Evolutionary conservation across 2,888 invertebrate species (phyloP), one percentile per base, ranked within the genome.

Genomic region (Cataglyphis livida): DNA sequence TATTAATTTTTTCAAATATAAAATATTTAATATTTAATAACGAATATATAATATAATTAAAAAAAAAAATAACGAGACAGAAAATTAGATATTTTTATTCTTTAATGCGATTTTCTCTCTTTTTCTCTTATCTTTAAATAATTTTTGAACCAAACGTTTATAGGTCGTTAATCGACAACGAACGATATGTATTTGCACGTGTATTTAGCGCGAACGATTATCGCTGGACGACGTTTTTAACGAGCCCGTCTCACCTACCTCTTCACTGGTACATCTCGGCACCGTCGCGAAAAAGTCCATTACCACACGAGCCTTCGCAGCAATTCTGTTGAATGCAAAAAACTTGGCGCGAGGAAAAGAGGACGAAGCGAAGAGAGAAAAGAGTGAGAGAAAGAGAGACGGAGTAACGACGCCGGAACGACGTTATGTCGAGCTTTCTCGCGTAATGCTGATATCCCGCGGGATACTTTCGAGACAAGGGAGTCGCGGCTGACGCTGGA

Each of bases 301-400:
- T 84, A 86, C 81, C 81, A 38, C 18, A 64, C 51, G 64, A 64
- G 51, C 66, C 64, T 62, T 66, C 82, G 78, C 82, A 81, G 85
- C 78, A 87, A 85, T 87, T 87, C 84, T 64, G 82, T 73, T 82
- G 81, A 82, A 82, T 76, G 85, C 70, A 71, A 85, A 85, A 87
- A 88, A 88, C 82, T 85, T 85, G 32, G 73, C 70, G 83, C 81
- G 32, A 81, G 75, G 57, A 38, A 54, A 18, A 25, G 21, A 62
- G 66, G 18, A 71, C 21, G 1, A 12, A 18, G 25, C 57, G 66
- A 57, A 28, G 59, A 35, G 61, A 73, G 35, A 35, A 38, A 35
- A 76, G 62, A 10, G 62, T 32, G 44, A 70, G 74, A 21, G 65
- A 10, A 62, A 9, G 1, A 18, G n/a, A 65, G 61, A 32, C 51